Conservation (phyloP, 2,888 invertebrate species). For the Apamea anceps region DNA sequence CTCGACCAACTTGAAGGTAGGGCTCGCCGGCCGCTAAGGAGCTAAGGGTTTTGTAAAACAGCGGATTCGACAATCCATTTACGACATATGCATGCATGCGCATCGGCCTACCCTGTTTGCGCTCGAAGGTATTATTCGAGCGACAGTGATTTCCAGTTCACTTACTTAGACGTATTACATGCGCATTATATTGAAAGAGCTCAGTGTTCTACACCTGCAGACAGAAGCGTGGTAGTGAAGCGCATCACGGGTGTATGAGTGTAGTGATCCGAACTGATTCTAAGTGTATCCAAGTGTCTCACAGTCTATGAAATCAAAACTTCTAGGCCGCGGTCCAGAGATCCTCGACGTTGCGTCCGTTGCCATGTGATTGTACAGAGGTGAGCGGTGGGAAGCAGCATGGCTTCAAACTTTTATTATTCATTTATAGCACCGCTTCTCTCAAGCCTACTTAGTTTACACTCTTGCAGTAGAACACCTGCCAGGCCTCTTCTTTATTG, state of each 20-base stretch:
- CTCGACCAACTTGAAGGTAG: too few relatives aligned
- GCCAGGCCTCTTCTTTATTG: not conserved
- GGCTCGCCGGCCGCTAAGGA: not conserved
- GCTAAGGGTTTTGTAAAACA: not conserved
- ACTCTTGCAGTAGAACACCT: not conserved
- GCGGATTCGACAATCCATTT: not conserved
- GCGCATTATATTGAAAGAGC: constrained; percentile 16
- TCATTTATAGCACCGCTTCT: constrained; percentile 44
- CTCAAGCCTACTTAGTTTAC: constrained; percentile 4
- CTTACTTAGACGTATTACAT: constrained; percentile 19
- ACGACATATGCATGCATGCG: constrained; percentile 10
- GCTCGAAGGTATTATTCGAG: constrained; percentile 18
- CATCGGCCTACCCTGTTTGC: not conserved
- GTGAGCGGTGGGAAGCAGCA: constrained; percentile 59
- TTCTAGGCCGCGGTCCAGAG: constrained; percentile 65
- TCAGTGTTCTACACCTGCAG: not conserved
- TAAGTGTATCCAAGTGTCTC: constrained; percentile 24
- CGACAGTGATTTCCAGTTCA: constrained; percentile 5
- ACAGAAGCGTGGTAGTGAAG: constrained; percentile 7
- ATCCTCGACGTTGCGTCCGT: constrained; percentile 48
- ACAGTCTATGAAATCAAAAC: constrained; percentile 50
- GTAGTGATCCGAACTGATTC: constrained; percentile 16
- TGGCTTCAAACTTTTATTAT: constrained; percentile 46
- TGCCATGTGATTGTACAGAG: constrained; percentile 66
- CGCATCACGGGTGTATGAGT: not conserved